These are phyloP conservation scores for Exaiptasia diaphana DNA, from an alignment of 64 coral and sea anemone genomes.

Conservation along the genomic window DNA sequence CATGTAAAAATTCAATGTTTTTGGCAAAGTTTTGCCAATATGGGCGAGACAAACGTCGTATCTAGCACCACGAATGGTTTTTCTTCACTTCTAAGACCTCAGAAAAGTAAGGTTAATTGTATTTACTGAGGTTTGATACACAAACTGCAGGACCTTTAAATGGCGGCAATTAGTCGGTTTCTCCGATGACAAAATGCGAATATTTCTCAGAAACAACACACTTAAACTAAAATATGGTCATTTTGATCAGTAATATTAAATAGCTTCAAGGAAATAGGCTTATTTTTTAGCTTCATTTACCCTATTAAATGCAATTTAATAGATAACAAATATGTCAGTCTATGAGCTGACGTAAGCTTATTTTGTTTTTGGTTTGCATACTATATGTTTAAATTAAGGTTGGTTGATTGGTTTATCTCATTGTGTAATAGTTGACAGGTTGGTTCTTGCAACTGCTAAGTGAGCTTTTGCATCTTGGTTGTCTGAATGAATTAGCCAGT, in stretches of 20 bases:
- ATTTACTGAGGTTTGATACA: not conserved
- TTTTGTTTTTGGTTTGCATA: no score
- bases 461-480: no score
- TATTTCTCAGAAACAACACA: not conserved
- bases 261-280: not conserved
- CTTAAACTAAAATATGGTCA: not conserved
- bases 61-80: conserved; percentile 10
- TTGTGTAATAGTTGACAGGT: no score
- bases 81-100: conserved; percentile 13
- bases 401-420: no score
- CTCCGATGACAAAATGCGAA: not conserved
- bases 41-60: conserved; percentile 26
- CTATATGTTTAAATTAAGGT: no score
- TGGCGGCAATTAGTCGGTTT: not conserved
- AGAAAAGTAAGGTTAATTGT: conserved; percentile 4
- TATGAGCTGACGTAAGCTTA: no score
- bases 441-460: no score
- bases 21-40: no score
- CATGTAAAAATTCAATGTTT: no score
- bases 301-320: not conserved
- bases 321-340: not conserved
- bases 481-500: no score
- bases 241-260: not conserved
- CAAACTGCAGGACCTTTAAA: not conserved
- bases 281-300: not conserved